Conservation (phyloP, 2,888 invertebrate genomes). For the Caenorhabditis becei region DNA sequence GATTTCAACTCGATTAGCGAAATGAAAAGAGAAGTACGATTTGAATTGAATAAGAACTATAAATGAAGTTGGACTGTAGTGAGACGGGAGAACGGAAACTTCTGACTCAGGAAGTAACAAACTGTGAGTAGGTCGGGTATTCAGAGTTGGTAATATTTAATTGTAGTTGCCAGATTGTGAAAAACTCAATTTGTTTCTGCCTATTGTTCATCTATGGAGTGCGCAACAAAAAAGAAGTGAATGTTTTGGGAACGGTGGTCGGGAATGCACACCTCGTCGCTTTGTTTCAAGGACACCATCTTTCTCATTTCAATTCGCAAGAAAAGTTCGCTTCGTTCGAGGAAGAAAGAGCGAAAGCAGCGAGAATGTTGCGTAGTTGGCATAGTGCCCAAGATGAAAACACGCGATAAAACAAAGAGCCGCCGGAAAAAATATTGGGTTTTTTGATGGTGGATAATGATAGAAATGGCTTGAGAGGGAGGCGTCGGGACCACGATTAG, state of each 20-base stretch:
- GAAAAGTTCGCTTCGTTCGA: constrained; percentile 30
- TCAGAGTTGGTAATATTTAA: too few species aligned
- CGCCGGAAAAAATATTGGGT: constrained; percentile 18
- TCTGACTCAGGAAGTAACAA: too few species aligned
- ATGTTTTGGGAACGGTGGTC: not conserved
- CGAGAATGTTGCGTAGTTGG: constrained; percentile 37
- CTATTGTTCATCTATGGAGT: too few species aligned
- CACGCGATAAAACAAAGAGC: constrained; percentile 44
- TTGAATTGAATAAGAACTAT: not conserved
- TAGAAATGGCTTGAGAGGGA: not conserved
- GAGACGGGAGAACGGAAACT: too few species aligned
- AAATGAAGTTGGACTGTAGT: not conserved
- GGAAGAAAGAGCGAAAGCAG: constrained; percentile 16
- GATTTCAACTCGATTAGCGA: constrained; percentile 40
- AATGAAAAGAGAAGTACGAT: constrained; percentile 22
- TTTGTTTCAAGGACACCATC: constrained; percentile 23
- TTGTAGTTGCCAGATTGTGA: too few species aligned
- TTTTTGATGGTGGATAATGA: constrained; percentile 49
- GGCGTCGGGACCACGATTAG: not conserved
- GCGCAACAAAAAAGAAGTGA: not conserved
- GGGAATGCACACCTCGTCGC: constrained; percentile 4
- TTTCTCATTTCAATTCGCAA: not conserved
- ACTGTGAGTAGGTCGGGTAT: too few species aligned
- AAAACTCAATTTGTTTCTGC: too few species aligned
- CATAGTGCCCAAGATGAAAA: constrained; percentile 34